A percentile compares a stretch with the other conserved stretches of the same genome.
phyloP scores from a whole-genome alignment of 1,140 invertebrate species.

The Brachystomella parvula region DNA sequence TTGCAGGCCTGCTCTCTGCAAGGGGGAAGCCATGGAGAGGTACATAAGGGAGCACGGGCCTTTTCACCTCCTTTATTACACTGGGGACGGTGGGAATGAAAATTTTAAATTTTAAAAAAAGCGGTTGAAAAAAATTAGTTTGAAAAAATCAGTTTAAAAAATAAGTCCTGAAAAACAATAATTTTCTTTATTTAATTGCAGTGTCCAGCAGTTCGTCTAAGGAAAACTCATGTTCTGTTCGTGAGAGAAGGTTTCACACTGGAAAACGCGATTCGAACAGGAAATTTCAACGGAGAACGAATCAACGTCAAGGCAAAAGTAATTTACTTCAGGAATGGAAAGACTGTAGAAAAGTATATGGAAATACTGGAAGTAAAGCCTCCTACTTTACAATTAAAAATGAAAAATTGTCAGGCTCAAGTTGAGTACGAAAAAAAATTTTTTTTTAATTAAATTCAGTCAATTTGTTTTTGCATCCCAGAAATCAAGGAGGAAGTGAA shows the following conservation, averaged over 20 bases:
- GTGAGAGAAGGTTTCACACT: not conserved
- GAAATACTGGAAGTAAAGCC: not conserved
- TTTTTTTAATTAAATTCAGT: not conserved
- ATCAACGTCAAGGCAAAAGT: not conserved
- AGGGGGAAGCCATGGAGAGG: constrained; percentile 26
- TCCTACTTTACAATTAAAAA: not conserved
- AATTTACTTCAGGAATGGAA: not conserved
- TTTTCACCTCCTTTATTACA: constrained; percentile 28
- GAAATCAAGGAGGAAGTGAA: no score
- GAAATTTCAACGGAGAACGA: not conserved
- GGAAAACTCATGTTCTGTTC: not conserved
- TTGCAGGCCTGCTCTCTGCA: constrained; percentile 32
- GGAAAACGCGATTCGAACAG: not conserved
- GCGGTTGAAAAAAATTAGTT: not conserved
- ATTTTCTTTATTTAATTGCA: not conserved
- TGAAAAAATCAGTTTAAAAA: not conserved
- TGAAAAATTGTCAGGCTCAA: not conserved
- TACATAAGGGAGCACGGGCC: constrained; percentile 30
- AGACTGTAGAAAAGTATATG: not conserved
- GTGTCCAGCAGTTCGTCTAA: not conserved
- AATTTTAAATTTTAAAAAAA: not conserved
- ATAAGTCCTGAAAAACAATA: no score
- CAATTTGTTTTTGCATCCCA: no score
- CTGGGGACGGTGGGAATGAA: constrained; percentile 14
- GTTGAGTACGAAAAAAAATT: not conserved